Conservation (phyloP, 2,797 vertebrate genomes). For the Gallirallus australis region DNA sequence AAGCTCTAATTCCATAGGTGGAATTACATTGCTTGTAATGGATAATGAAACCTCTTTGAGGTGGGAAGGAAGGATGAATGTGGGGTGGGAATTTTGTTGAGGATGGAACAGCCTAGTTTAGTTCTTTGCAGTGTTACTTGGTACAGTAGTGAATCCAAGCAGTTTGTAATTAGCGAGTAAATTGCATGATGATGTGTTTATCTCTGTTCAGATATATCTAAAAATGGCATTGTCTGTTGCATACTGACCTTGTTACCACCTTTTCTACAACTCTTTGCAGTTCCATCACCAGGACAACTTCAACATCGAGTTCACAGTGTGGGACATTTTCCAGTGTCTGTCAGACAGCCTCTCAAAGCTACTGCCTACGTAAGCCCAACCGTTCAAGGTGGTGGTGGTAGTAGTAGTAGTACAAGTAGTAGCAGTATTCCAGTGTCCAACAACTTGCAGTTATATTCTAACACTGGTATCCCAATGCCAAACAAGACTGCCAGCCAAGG, state of each 20-base stretch:
- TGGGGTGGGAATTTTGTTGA: background rate
- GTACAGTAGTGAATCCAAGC: background rate
- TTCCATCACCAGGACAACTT: constrained; percentile 93
- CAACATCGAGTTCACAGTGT: constrained; percentile 93
- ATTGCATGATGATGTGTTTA: background rate
- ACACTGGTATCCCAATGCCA: constrained; percentile 84
- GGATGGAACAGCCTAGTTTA: background rate
- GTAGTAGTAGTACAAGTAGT: constrained; percentile 61
- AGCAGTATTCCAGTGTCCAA: constrained; percentile 82
- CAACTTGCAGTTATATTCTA: constrained; percentile 85
- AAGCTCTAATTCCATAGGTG: background rate
- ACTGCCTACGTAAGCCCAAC: constrained; percentile 98
- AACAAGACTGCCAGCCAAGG: constrained; percentile 84
- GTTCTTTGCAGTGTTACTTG: background rate
- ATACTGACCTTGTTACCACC: background rate
- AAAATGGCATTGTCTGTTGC: background rate
- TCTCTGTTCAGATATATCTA: background rate
- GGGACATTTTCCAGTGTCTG: constrained; percentile 88
- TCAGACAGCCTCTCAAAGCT: constrained; percentile 91
- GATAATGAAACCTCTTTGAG: background rate
- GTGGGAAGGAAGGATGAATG: background rate
- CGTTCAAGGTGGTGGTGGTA: constrained; percentile 84
- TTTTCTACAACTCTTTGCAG: constrained; percentile 70
- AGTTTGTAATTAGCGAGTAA: background rate
- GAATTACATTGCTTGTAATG: background rate